Evolutionary conservation across 2,797 vertebrate species (phyloP).

Genomic region (Rhincodon typus): DNA sequence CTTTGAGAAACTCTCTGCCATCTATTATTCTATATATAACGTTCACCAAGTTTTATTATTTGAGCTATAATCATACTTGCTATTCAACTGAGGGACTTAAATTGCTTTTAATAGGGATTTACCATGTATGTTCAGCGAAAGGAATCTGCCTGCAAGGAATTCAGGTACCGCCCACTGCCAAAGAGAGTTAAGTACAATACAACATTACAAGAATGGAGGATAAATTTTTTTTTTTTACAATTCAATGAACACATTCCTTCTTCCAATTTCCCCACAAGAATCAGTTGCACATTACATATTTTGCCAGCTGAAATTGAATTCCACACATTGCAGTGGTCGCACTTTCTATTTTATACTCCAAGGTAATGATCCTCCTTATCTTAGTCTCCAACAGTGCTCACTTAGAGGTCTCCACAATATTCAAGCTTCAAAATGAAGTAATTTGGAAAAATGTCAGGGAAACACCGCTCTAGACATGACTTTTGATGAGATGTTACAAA

Average conservation of each 20-base stretch:
- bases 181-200: not conserved
- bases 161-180: not conserved
- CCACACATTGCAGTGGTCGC: not conserved
- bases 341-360: not conserved
- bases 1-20: not conserved
- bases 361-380: not conserved
- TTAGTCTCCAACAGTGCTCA: not conserved
- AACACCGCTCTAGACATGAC: not conserved
- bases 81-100: not conserved
- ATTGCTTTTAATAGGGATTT: not conserved
- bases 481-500: not conserved
- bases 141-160: not conserved
- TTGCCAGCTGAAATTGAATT: not conserved
- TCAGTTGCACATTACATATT: not conserved
- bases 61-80: not conserved
- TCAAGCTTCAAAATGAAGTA: too few species aligned
- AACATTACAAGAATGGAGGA: not conserved
- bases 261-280: not conserved
- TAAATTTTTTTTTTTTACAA: not conserved
- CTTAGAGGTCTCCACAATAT: too few species aligned
- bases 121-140: not conserved
- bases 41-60: not conserved
- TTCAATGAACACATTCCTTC: not conserved
- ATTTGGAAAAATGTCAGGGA: too few species aligned
- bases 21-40: not conserved